A percentile compares a stretch with the other conserved stretches of the same genome.
These are phyloP conservation scores for Trissolcus basalis DNA, from an alignment of 1,140 invertebrate genomes.

Conservation along the genomic window DNA sequence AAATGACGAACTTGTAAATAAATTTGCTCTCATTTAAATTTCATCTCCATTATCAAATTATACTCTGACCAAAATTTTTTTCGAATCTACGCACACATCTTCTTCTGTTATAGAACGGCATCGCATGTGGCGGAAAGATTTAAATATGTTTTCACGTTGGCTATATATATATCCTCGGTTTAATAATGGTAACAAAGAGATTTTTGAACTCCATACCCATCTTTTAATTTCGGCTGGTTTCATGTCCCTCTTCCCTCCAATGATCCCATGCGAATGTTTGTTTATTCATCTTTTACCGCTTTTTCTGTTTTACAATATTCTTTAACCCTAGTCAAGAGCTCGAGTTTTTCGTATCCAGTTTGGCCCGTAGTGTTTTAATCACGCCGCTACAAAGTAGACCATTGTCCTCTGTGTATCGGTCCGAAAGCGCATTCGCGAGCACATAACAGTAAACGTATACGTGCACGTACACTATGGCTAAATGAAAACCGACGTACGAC, in stretches of 20 bases:
- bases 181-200: conserved; percentile 58
- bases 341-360: conserved; percentile 59
- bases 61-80: too few relatives aligned
- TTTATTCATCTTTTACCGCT: conserved; percentile 56
- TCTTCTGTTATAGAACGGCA: conserved; percentile 42
- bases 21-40: conserved; percentile 20
- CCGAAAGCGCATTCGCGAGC: conserved; percentile 66
- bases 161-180: conserved; percentile 45
- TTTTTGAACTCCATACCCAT: conserved; percentile 55
- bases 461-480: conserved; percentile 25
- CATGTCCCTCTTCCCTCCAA: conserved; percentile 38
- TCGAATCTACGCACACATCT: conserved; percentile 3
- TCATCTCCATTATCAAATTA: conserved; percentile 10
- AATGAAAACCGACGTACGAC: conserved; percentile 20
- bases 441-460: conserved; percentile 43
- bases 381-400: conserved; percentile 72
- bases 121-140: conserved; percentile 33
- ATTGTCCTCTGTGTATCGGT: conserved; percentile 72
- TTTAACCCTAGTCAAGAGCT: conserved; percentile 51
- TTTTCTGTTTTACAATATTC: conserved; percentile 56
- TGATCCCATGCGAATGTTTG: conserved; percentile 44
- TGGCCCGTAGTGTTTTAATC: conserved; percentile 72
- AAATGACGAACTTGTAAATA: background rate
- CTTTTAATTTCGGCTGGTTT: conserved; percentile 54
- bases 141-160: conserved; percentile 45